A percentile compares a stretch with the other conserved stretches of the same genome.
These are phyloP conservation scores for Ailuropoda melanoleuca DNA, from an alignment of 2,113 vertebrate species.

Conservation along the genomic window DNA sequence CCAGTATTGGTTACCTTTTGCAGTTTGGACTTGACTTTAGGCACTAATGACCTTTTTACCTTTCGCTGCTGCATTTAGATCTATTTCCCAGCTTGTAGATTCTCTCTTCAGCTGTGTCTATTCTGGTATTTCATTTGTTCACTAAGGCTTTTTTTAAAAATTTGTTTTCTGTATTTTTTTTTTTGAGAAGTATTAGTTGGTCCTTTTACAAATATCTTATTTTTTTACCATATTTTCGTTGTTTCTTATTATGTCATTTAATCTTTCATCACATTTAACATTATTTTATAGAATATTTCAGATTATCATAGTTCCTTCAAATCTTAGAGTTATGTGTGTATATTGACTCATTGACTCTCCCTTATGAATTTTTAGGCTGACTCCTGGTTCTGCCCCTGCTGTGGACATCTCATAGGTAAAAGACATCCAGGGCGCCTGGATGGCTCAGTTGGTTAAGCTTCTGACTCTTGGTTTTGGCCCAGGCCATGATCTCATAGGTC, in stretches of 20 bases:
- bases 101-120: constrained; percentile 40
- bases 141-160: neutral
- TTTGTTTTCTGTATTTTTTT: neutral
- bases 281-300: neutral
- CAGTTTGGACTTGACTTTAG: neutral
- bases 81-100: constrained; percentile 29
- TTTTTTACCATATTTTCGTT: neutral
- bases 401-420: neutral
- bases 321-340: neutral
- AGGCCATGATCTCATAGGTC: neutral
- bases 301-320: neutral
- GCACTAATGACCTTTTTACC: neutral
- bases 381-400: neutral
- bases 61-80: neutral
- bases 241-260: neutral
- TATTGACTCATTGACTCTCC: neutral
- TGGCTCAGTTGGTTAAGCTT: neutral
- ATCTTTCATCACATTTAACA: neutral
- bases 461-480: neutral
- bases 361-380: neutral
- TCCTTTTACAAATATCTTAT: neutral
- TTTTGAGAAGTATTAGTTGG: neutral
- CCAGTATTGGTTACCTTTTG: neutral
- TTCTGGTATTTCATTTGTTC: neutral
- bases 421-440: neutral